Evolutionary conservation across 37 sponge, comb jelly and placozoan species (phyloP), one percentile per base, ranked within the genome.

Genomic region (Spongia lamella): DNA sequence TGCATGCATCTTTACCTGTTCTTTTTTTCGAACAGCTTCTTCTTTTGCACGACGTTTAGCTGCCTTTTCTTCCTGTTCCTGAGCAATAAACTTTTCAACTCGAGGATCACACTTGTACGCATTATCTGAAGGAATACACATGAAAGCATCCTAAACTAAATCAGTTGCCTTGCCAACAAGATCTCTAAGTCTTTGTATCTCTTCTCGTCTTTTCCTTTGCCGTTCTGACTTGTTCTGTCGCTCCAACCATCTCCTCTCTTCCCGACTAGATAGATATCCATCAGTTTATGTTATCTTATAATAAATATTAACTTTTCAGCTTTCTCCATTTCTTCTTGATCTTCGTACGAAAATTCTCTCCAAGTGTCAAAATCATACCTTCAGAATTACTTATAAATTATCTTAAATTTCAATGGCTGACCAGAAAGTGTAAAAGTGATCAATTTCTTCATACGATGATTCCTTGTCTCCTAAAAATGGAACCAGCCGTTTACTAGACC

Each of bases 301-400:
- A 39, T 3, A 7, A 0, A 0, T n/a, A 56, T 86, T 61, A 72
- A 91, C 86, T 75, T 73, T 69, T 97, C 95, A 36, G 92, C 98
- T 43, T 94, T 97, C 54, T 94, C 90, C 14, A 64, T 60, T 25
- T 91, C 88, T 62, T 97, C 95, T 57, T 97, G 87, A 68, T 97
- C 98, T 1, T 87, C 74, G 53, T 92, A 97, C 0, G 98, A 97
- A 39, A 92, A 97, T 40, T 97, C 98, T 53, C 98, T 80, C 98
- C 98, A 97, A 20, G 93, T 89, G 20, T 89, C 81, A 74, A 97
- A 94, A n/a, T 77, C 64, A 53, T 93, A 96, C 90, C 90, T 89
- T 49, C 9, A 13, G 19, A 52, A 26, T 2, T 3, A 50, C 30
- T 43, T 43, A 9, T 9, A 43, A 5, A 24, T 35, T 35, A 25